Conservation (phyloP, 1,140 invertebrate species). For the Brachionus paranguensis region DNA sequence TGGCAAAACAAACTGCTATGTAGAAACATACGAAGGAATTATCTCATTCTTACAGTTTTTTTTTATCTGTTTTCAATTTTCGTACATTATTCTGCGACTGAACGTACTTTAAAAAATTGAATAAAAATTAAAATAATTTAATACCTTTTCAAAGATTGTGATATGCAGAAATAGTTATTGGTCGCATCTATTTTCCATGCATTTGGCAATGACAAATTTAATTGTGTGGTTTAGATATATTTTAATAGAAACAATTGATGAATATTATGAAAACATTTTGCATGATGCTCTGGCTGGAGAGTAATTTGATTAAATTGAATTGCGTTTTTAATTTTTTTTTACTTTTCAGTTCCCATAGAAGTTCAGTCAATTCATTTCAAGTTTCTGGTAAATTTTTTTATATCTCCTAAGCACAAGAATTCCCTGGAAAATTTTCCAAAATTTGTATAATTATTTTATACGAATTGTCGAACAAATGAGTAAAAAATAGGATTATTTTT, state of each 20-base stretch:
- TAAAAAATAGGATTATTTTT: too few relatives aligned
- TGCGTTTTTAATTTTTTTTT: not conserved
- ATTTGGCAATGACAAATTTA: constrained; percentile 31
- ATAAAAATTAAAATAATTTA: not conserved
- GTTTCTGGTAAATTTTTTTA: not conserved
- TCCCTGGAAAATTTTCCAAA: too few relatives aligned
- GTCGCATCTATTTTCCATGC: constrained; percentile 16
- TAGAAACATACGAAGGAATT: constrained; percentile 12
- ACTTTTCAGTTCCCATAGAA: not conserved
- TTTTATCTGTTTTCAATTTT: constrained; percentile 32
- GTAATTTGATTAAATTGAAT: not conserved
- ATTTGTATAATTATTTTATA: too few relatives aligned
- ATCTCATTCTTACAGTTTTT: constrained; percentile 7
- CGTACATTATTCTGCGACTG: not conserved
- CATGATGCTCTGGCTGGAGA: not conserved
- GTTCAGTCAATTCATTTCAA: not conserved
- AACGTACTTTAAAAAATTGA: not conserved
- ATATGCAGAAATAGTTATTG: not conserved
- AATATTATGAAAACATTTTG: constrained; percentile 30
- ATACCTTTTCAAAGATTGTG: not conserved
- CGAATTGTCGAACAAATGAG: too few relatives aligned
- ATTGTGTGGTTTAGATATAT: constrained; percentile 30
- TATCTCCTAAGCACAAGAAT: too few relatives aligned
- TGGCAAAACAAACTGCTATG: not conserved
- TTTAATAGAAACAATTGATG: constrained; percentile 26